A percentile compares a stretch with the other conserved stretches of the same genome.
Evolutionary conservation across 2,113 vertebrate genomes (phyloP).

Genomic region (Nesoenas mayeri): DNA sequence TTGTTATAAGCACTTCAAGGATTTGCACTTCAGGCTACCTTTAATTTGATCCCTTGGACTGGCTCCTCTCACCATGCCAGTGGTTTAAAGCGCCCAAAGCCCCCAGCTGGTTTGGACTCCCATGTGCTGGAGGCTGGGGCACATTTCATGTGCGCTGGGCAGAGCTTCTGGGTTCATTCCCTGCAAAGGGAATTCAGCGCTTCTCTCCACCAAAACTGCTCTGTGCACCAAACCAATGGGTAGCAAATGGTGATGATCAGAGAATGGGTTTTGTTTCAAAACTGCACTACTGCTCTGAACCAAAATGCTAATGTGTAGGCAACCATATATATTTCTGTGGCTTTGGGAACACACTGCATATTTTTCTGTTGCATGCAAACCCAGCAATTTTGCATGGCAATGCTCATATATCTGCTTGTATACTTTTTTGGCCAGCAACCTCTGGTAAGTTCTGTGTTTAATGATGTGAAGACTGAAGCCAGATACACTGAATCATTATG

Average conservation of each 20-base stretch:
- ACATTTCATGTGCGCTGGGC: background rate
- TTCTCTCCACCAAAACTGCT: background rate
- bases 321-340: background rate
- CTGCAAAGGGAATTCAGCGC: background rate
- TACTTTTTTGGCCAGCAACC: background rate
- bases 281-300: background rate
- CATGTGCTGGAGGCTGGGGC: background rate
- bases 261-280: background rate
- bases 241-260: background rate
- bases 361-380: background rate
- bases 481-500: background rate
- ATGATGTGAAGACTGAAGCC: background rate
- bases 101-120: background rate
- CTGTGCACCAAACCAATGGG: background rate
- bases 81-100: background rate
- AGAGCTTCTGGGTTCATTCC: background rate
- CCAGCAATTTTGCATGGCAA: background rate
- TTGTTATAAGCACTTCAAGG: background rate
- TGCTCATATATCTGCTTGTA: background rate
- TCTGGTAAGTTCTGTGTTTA: background rate
- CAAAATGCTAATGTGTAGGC: background rate
- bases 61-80: background rate
- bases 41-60: background rate
- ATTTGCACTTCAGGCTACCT: conserved; percentile 22
- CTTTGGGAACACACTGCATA: background rate